Percentiles rank a stretch among this genome's conserved stretches.
These are phyloP conservation scores for Cephus rjabovi DNA, from an alignment of 2,888 invertebrate genomes.

Conservation along the genomic window DNA sequence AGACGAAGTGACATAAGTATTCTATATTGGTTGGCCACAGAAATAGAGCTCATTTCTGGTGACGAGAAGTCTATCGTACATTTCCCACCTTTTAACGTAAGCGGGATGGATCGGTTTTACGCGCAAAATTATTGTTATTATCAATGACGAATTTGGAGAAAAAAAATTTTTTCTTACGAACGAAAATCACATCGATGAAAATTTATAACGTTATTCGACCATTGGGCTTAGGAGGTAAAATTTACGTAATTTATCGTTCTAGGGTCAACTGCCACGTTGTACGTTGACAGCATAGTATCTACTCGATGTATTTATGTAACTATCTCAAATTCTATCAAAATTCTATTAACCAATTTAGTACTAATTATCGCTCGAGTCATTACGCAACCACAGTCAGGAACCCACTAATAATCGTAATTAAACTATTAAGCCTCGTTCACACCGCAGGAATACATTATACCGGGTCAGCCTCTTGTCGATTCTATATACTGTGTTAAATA, in stretches of 20 bases:
- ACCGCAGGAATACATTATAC: background rate
- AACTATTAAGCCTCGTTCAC: background rate
- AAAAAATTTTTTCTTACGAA: background rate
- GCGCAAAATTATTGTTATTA: background rate
- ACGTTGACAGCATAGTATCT: background rate
- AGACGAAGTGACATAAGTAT: slow-evolving; percentile 9
- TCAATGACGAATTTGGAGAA: background rate
- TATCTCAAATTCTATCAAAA: background rate
- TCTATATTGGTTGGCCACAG: slow-evolving; percentile 12
- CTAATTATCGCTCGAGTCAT: background rate
- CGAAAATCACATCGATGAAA: background rate
- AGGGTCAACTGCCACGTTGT: background rate
- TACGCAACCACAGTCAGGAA: background rate
- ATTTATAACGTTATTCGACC: background rate
- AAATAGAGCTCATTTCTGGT: slow-evolving; percentile 18
- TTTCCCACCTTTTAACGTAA: background rate
- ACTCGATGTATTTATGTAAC: background rate
- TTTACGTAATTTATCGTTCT: too few relatives aligned
- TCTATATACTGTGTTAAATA: background rate
- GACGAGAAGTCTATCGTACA: slow-evolving; percentile 12
- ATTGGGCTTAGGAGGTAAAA: too few relatives aligned
- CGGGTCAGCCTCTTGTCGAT: background rate
- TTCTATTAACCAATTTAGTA: background rate
- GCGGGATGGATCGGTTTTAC: background rate
- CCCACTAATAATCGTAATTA: background rate